These are phyloP conservation scores for Etheostoma spectabile DNA, from an alignment of 2,113 vertebrate genomes.

Conservation along the genomic window DNA sequence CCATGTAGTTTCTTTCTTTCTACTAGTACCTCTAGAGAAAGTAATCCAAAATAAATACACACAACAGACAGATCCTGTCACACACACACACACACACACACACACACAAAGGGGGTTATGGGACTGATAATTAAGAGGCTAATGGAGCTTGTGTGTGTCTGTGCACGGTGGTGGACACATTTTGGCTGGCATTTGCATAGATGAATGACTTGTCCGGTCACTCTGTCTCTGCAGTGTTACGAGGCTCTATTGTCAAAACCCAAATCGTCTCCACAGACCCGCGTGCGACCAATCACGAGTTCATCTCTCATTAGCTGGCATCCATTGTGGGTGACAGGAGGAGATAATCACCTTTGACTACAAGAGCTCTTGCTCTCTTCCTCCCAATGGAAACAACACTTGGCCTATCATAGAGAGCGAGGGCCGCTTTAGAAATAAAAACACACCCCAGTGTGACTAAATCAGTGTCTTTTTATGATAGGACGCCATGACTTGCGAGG, in stretches of 20 bases:
- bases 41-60: background rate
- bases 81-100: slow-evolving; percentile 14
- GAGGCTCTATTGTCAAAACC: slow-evolving; percentile 92
- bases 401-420: slow-evolving; percentile 22
- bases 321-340: slow-evolving; percentile 91
- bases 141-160: slow-evolving; percentile 84
- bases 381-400: slow-evolving; percentile 32
- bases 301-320: slow-evolving; percentile 93
- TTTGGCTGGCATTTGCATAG: slow-evolving; percentile 94
- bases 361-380: slow-evolving; percentile 81
- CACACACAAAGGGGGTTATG: background rate
- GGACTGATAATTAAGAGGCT: slow-evolving; percentile 90
- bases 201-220: slow-evolving; percentile 95
- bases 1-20: background rate
- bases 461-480: slow-evolving; percentile 7
- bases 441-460: slow-evolving; percentile 31
- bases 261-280: slow-evolving; percentile 89
- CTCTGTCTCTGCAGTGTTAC: slow-evolving; percentile 89
- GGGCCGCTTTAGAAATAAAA: slow-evolving; percentile 34
- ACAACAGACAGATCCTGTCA: slow-evolving; percentile 14
- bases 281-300: slow-evolving; percentile 88
- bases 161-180: slow-evolving; percentile 84
- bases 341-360: slow-evolving; percentile 95
- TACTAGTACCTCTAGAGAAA: background rate
- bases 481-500: slow-evolving; percentile 9